Base-by-base conservation (phyloP, 2,113 vertebrate genomes). In the Urocynchramus pylzowi region DNA sequence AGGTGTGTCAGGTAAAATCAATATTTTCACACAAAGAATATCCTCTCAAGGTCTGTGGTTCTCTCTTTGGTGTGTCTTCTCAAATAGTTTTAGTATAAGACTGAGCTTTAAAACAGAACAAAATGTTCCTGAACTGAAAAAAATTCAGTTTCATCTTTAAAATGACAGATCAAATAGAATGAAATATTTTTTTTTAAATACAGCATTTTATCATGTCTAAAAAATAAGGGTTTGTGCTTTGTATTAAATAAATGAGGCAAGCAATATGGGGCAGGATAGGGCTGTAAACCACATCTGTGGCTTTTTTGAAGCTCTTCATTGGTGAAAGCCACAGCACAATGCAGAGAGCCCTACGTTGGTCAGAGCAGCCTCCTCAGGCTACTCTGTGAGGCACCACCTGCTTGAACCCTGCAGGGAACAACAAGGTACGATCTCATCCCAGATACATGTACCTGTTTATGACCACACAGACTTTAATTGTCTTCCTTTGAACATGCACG, bases 11-110 rank as follows among this genome's bases (percentile, higher is more conserved):
- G 37, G 20, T 78, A 81, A 92, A 95, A 92, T 84, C 80, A 63
- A 35, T 95, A 77, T 92, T 93, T 93, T 90, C 76, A 71, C 60
- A 78, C 68, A 92, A 63, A 93, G 42, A 59, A 81, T 71, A 39
- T 52, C 39, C 24, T 95, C 60, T 89, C 47, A 56, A 37, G 28
- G 31, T 71, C 69, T 95, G 35, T 0, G 0, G 27, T 81, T 87
- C 9, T 91, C 35, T 77, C 42, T 89, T 86, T 80, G 31, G 13
- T 47, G 14, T 67, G 19, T 84, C 56, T 95, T 93, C 80, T 89
- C 33, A 88, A 90, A 83, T 28, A 39, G 6, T 64, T 93, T 81
- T 70, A 81, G 52, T 71, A 59, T 52, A 90, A 92, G 35, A 63
- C 10, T 44, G 41, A 91, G 23, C 45, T 91, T 81, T 50, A 67